Evolutionary conservation across 2,113 vertebrate species (phyloP).

Genomic region (Phrynocephalus versicolor): DNA sequence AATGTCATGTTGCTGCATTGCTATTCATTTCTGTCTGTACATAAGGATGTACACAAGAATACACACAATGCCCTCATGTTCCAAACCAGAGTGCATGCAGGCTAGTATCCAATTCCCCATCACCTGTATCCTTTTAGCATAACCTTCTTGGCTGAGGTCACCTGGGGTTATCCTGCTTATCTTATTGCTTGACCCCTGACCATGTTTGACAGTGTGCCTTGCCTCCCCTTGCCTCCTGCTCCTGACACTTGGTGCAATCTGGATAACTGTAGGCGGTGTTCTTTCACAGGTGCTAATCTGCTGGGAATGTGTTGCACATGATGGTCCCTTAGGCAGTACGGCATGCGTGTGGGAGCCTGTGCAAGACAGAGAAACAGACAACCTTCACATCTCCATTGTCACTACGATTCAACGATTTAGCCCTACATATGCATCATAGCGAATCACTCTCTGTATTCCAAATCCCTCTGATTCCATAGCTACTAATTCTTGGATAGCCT

Average conservation of each 20-base stretch:
- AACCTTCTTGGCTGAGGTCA: not conserved
- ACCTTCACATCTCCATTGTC: not conserved
- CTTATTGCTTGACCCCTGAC: not conserved
- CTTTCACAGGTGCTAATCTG: not conserved
- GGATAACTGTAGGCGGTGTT: conserved; percentile 15
- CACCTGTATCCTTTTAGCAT: not conserved
- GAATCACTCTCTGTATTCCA: not conserved
- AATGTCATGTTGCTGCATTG: not conserved
- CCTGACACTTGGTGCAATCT: not conserved
- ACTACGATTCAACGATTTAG: not conserved
- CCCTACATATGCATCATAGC: not conserved
- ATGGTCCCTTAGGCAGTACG: not conserved
- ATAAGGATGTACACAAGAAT: no score
- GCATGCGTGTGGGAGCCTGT: not conserved
- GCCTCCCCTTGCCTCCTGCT: not conserved
- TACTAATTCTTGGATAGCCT: not conserved
- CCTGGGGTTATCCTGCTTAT: not conserved
- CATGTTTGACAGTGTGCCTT: not conserved
- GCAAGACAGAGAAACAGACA: not conserved
- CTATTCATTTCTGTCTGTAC: not conserved
- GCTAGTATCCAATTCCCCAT: not conserved
- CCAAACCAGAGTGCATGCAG: not conserved
- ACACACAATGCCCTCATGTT: not conserved
- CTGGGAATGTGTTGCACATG: not conserved
- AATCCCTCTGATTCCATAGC: not conserved